These are phyloP conservation scores for Myopa tessellatipennis DNA, from an alignment of 2,888 invertebrate genomes.

Conservation along the genomic window DNA sequence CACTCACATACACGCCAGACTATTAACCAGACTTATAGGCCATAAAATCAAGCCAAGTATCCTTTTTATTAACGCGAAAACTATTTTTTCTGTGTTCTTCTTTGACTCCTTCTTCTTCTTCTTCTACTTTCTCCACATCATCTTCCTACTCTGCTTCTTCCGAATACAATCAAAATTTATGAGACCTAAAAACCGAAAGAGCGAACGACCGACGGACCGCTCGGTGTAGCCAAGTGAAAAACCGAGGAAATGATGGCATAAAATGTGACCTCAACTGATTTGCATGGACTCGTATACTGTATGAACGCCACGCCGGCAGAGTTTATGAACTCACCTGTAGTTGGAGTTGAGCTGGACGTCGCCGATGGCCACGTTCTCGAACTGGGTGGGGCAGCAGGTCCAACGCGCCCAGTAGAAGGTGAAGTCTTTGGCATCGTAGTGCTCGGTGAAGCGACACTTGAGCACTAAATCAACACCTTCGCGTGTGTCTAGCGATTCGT, in stretches of 20 bases:
- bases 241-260: not conserved
- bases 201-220: not conserved
- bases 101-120: not conserved
- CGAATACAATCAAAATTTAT: slow-evolving; percentile 1
- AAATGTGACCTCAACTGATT: slow-evolving; percentile 21
- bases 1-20: not conserved
- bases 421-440: slow-evolving; percentile 76
- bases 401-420: slow-evolving; percentile 88
- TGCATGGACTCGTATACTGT: not conserved
- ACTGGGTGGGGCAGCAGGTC: slow-evolving; percentile 79
- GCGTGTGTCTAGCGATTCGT: slow-evolving; percentile 76
- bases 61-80: slow-evolving; percentile 24
- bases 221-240: not conserved
- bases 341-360: slow-evolving; percentile 83
- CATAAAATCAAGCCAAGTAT: slow-evolving; percentile 23
- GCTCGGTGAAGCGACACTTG: slow-evolving; percentile 85
- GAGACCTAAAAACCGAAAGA: not conserved
- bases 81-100: not conserved
- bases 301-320: not conserved
- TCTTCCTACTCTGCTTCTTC: not conserved
- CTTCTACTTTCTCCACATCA: not conserved
- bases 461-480: slow-evolving; percentile 89
- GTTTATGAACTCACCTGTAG: slow-evolving; percentile 77
- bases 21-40: not conserved
- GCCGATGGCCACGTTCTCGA: slow-evolving; percentile 91